phyloP scores from a whole-genome alignment of 2,113 vertebrate species.

The Heterochromis multidens region DNA sequence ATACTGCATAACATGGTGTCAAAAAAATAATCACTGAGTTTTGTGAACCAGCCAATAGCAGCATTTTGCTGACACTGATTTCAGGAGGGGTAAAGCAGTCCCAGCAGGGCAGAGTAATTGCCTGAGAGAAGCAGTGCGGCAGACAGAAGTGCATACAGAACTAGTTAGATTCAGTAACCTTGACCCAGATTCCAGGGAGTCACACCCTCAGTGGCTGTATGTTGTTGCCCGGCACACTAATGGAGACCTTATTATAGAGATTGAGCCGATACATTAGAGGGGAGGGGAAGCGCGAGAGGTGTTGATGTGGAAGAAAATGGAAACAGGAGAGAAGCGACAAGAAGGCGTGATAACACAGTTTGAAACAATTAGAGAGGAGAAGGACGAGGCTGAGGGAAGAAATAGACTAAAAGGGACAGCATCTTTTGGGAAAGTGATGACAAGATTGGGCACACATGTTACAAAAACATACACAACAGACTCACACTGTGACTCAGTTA shows the following conservation, averaged over 20 bases:
- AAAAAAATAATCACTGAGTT: not conserved
- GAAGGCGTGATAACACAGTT: not conserved
- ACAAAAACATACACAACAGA: not conserved
- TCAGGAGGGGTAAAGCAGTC: conserved; percentile 5
- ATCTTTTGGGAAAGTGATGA: not conserved
- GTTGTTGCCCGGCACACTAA: conserved; percentile 12
- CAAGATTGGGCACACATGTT: not conserved
- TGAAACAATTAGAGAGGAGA: not conserved
- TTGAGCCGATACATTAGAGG: not conserved
- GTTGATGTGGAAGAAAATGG: conserved; percentile 13
- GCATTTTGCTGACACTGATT: conserved; percentile 42
- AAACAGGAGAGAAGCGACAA: not conserved
- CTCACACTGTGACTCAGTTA: not conserved
- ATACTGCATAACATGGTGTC: not conserved
- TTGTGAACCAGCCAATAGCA: not conserved
- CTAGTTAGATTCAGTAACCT: conserved; percentile 57
- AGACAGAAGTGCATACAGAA: conserved; percentile 32
- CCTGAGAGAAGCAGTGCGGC: conserved; percentile 23
- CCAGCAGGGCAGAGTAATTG: conserved; percentile 7
- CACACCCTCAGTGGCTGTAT: not conserved
- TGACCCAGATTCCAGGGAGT: conserved; percentile 69
- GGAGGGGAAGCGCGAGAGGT: not conserved
- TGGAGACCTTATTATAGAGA: conserved; percentile 49
- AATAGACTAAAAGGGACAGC: not conserved
- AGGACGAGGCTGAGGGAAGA: not conserved